Percentiles rank a stretch among this genome's conserved stretches.
phyloP scores from a whole-genome alignment of 2,888 invertebrate species.

The Lochmaea crataegi region DNA sequence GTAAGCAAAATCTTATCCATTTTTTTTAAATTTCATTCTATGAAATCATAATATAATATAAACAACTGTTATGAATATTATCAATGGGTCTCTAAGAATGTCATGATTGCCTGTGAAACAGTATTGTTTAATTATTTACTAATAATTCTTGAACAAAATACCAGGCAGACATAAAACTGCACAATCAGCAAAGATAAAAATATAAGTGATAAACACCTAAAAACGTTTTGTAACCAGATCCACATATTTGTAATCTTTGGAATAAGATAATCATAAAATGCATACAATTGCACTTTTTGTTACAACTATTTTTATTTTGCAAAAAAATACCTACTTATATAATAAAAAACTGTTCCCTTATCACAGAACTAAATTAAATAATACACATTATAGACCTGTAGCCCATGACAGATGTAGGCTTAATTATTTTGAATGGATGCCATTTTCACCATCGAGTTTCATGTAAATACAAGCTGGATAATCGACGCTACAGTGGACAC shows the following conservation, averaged over 20 bases:
- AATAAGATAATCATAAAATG: slow-evolving; percentile 9
- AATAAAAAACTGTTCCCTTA: not conserved
- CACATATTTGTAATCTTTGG: too few relatives aligned
- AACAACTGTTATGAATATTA: not conserved
- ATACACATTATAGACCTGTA: too few relatives aligned
- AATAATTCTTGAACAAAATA: not conserved
- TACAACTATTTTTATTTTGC: not conserved
- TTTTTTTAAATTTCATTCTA: not conserved
- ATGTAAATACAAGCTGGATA: too few relatives aligned
- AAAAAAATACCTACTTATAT: not conserved
- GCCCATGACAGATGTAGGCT: too few relatives aligned
- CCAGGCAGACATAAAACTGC: slow-evolving; percentile 7
- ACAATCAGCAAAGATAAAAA: slow-evolving; percentile 29
- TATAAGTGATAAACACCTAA: slow-evolving; percentile 7
- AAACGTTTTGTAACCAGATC: slow-evolving; percentile 12
- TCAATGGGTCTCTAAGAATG: not conserved
- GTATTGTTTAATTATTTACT: slow-evolving; percentile 8
- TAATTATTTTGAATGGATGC: too few relatives aligned
- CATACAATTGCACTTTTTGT: not conserved
- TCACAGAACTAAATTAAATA: too few relatives aligned
- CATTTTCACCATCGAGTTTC: too few relatives aligned
- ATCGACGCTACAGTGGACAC: too few relatives aligned
- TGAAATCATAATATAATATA: not conserved
- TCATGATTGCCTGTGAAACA: not conserved
- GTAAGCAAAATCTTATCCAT: not conserved